phyloP scores from a whole-genome alignment of 2,797 vertebrate species.

The Dromococcyx pavoninus region DNA sequence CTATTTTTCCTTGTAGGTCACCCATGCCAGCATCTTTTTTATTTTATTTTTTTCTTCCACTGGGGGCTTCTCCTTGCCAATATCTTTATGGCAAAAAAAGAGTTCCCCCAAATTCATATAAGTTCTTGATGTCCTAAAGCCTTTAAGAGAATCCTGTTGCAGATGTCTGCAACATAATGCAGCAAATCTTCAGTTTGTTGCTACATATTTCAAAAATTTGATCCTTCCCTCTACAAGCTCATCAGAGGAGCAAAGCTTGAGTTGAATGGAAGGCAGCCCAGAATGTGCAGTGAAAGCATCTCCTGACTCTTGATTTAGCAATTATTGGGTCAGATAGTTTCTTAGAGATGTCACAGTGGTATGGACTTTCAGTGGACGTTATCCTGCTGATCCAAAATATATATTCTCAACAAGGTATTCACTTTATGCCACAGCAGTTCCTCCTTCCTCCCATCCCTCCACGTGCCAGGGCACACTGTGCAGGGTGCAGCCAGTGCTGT shows the following conservation, averaged over 20 bases:
- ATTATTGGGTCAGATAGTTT: background rate
- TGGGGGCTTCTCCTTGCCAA: background rate
- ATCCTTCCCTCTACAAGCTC: background rate
- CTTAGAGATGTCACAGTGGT: background rate
- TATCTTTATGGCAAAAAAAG: background rate
- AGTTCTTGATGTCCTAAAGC: background rate
- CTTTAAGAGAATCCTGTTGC: background rate
- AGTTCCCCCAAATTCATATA: background rate
- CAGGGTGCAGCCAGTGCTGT: background rate
- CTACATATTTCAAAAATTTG: background rate
- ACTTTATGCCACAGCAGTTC: background rate
- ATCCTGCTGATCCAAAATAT: background rate
- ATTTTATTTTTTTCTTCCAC: background rate
- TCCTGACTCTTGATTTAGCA: background rate
- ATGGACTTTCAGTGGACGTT: background rate
- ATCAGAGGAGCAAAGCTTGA: background rate
- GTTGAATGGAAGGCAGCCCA: background rate
- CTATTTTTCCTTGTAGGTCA: background rate
- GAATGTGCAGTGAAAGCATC: background rate
- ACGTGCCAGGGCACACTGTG: background rate
- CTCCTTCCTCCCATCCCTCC: background rate
- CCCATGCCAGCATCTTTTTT: background rate
- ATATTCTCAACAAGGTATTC: background rate
- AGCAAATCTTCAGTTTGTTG: background rate
- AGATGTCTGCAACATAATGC: background rate